Percentiles rank a stretch among this genome's conserved stretches.
phyloP scores from a whole-genome alignment of 2,797 vertebrate genomes.

The Arrhamphus sclerolepis region DNA sequence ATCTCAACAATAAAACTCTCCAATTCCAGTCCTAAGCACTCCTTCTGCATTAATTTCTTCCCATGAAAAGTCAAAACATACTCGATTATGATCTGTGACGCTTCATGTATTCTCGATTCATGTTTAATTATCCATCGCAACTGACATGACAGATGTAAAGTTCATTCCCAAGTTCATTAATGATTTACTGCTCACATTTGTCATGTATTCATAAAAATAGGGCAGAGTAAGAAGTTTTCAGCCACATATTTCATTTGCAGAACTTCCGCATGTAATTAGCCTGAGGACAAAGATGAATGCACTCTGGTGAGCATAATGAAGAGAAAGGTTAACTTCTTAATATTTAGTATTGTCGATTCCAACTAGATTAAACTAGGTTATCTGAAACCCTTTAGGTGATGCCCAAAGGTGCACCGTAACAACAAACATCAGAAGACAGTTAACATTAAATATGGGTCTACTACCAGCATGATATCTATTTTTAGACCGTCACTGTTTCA shows the following conservation, averaged over 20 bases:
- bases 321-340: slow-evolving; percentile 33
- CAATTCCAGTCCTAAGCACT: no score
- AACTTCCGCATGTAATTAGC: slow-evolving; percentile 47
- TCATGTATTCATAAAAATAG: slow-evolving; percentile 71
- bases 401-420: slow-evolving; percentile 8
- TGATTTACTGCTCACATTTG: slow-evolving; percentile 65
- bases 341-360: slow-evolving; percentile 3
- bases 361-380: no score
- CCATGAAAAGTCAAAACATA: no score
- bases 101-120: slow-evolving; percentile 6
- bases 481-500: slow-evolving; percentile 45
- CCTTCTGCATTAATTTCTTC: no score
- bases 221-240: slow-evolving; percentile 58
- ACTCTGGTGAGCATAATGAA: slow-evolving; percentile 37
- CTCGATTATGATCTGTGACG: slow-evolving; percentile 37
- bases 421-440: slow-evolving; percentile 23
- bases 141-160: slow-evolving; percentile 69
- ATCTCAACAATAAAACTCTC: no score
- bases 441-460: slow-evolving; percentile 49
- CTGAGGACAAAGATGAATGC: slow-evolving; percentile 34
- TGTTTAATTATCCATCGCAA: slow-evolving; percentile 60
- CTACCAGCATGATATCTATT: slow-evolving; percentile 54
- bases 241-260: slow-evolving; percentile 49
- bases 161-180: slow-evolving; percentile 65
- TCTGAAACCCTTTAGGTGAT: slow-evolving; percentile 2